These are phyloP conservation scores for Dusona sp. DNA, from an alignment of 2,888 invertebrate genomes.

Conservation along the genomic window DNA sequence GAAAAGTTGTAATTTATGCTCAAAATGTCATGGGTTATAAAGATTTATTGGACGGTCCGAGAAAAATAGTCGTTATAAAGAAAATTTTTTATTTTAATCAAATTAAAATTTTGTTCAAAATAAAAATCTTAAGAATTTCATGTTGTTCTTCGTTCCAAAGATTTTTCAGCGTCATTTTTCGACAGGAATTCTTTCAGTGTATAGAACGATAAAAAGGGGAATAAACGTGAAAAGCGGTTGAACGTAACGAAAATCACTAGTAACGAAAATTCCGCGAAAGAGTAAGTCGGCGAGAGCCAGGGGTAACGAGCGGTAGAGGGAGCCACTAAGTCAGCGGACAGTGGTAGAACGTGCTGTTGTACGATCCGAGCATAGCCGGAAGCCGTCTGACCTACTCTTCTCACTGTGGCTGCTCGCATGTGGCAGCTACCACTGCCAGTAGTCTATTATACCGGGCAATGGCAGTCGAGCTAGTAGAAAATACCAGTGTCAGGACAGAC, in stretches of 20 bases:
- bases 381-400: constrained; percentile 59
- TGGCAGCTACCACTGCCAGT: constrained; percentile 47
- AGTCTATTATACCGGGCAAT: constrained; percentile 32
- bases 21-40: too few relatives aligned
- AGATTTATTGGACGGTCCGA: too few relatives aligned
- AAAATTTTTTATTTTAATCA: not conserved
- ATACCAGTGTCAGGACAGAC: constrained; percentile 30
- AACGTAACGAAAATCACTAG: constrained; percentile 33
- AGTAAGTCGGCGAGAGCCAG: constrained; percentile 16
- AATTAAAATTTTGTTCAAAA: not conserved
- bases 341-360: constrained; percentile 43
- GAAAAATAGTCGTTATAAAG: not conserved
- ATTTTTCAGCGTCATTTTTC: not conserved
- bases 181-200: not conserved
- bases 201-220: not conserved
- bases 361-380: constrained; percentile 20
- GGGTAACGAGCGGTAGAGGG: constrained; percentile 32
- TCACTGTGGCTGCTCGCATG: constrained; percentile 52
- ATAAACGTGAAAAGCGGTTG: not conserved
- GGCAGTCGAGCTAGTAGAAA: constrained; percentile 29
- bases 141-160: not conserved
- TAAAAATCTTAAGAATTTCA: not conserved
- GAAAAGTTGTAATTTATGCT: too few relatives aligned
- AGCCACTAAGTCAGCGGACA: constrained; percentile 49
- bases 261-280: constrained; percentile 33